Evolutionary conservation across 1,140 invertebrate genomes (phyloP).

Genomic region (Mya arenaria): DNA sequence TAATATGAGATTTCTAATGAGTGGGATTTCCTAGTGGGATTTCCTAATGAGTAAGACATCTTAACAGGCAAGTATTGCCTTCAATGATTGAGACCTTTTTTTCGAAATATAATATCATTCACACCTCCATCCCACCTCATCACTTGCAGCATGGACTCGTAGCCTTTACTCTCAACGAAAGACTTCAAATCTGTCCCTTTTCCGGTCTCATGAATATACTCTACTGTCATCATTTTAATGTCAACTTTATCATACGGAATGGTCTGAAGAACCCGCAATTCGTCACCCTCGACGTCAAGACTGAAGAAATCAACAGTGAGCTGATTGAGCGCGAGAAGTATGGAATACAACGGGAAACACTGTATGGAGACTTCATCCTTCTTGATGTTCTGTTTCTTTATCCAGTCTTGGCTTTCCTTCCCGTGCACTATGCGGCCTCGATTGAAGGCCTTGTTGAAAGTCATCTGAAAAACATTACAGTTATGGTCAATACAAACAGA

Average conservation of each 20-base stretch:
- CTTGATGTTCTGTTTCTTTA: conserved; percentile 10
- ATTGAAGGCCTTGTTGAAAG: conserved; percentile 59
- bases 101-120: conserved; percentile 62
- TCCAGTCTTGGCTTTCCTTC: conserved; percentile 33
- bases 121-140: conserved; percentile 50
- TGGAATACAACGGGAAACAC: conserved; percentile 91
- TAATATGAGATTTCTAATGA: too few relatives aligned
- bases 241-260: conserved; percentile 83
- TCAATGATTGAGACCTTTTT: conserved; percentile 49
- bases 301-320: conserved; percentile 88
- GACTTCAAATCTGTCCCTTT: conserved; percentile 24
- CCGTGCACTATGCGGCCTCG: conserved; percentile 43
- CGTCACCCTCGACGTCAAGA: conserved; percentile 86
- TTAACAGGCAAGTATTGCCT: too few relatives aligned
- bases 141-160: conserved; percentile 56
- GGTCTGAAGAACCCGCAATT: conserved; percentile 83
- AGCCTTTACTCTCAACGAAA: conserved; percentile 57
- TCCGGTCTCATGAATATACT: conserved; percentile 42
- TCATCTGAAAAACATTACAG: conserved; percentile 55
- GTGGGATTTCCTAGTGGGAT: too few relatives aligned
- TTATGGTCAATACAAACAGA: too few relatives aligned
- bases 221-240: conserved; percentile 75
- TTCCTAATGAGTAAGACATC: too few relatives aligned
- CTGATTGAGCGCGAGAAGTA: conserved; percentile 88
- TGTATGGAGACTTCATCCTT: conserved; percentile 82